Evolutionary conservation across 35 echinoderm and acorn worm genomes (phyloP).

Genomic region (Heliocidaris erythrogramma): DNA sequence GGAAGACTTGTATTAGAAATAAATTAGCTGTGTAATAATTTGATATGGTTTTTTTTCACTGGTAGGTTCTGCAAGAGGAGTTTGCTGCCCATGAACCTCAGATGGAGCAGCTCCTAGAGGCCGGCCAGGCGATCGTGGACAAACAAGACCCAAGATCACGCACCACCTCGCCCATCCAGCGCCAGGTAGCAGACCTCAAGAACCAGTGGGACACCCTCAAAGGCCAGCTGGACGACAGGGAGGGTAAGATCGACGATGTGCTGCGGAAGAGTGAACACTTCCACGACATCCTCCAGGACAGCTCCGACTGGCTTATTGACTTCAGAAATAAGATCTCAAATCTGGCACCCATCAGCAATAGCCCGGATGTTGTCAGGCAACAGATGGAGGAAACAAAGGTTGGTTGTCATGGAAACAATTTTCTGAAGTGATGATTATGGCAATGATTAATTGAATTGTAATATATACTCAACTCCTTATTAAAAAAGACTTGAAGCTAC

Average conservation of each 20-base stretch:
- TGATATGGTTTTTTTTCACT: background rate
- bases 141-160: conserved; percentile 75
- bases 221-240: conserved; percentile 81
- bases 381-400: conserved; percentile 99
- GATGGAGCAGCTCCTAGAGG: conserved; percentile 88
- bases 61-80: conserved; percentile 97
- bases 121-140: conserved; percentile 75
- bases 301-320: conserved; percentile 88
- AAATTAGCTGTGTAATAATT: background rate
- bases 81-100: conserved; percentile 84
- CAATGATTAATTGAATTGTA: background rate
- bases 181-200: conserved; percentile 77
- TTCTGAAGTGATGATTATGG: background rate
- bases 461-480: background rate
- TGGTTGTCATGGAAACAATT: background rate
- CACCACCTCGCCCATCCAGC: conserved; percentile 71
- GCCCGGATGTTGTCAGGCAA: conserved; percentile 87
- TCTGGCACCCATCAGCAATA: conserved; percentile 82
- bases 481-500: too few relatives aligned
- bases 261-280: conserved; percentile 89
- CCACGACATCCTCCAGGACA: conserved; percentile 88
- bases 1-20: background rate
- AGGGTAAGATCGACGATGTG: conserved; percentile 87
- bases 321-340: conserved; percentile 77
- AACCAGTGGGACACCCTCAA: conserved; percentile 91